phyloP scores from a whole-genome alignment of 2,113 vertebrate species.

The Chionomys nivalis region DNA sequence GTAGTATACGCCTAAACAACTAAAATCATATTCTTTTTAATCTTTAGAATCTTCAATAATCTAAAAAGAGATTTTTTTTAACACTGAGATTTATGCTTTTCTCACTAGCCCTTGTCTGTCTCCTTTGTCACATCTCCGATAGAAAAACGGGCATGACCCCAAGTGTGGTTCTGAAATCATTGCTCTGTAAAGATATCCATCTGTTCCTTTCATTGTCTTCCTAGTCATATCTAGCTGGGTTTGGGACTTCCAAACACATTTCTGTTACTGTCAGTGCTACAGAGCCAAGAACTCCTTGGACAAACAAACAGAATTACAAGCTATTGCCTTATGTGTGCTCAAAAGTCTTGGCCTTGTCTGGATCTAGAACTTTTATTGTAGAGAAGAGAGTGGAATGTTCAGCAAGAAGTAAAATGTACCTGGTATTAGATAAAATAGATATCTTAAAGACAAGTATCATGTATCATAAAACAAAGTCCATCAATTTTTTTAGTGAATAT shows the following conservation, averaged over 20 bases:
- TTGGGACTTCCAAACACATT: slow-evolving; percentile 64
- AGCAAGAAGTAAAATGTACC: slow-evolving; percentile 43
- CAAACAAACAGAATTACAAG: slow-evolving; percentile 41
- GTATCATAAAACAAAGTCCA: slow-evolving; percentile 31
- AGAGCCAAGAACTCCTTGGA: slow-evolving; percentile 77
- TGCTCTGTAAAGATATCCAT: slow-evolving; percentile 72
- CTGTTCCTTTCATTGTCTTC: slow-evolving; percentile 77
- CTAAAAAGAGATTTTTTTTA: not conserved
- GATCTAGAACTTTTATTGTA: slow-evolving; percentile 32
- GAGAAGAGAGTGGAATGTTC: not conserved
- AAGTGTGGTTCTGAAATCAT: slow-evolving; percentile 55
- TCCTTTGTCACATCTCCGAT: slow-evolving; percentile 43
- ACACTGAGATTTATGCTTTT: not conserved
- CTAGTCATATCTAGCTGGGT: slow-evolving; percentile 57
- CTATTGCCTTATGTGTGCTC: slow-evolving; percentile 61
- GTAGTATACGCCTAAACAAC: not conserved
- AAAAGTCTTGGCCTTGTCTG: slow-evolving; percentile 52
- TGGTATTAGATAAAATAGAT: slow-evolving; percentile 15
- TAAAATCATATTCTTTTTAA: slow-evolving; percentile 29
- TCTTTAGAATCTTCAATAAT: slow-evolving; percentile 40
- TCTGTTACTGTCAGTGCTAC: slow-evolving; percentile 63
- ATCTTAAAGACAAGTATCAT: slow-evolving; percentile 43
- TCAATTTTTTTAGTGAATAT: slow-evolving; percentile 16
- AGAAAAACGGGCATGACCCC: slow-evolving; percentile 60
- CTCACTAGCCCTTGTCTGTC: not conserved